phyloP scores from a whole-genome alignment of 1,140 invertebrate genomes.

The Amphibalanus amphitrite region DNA sequence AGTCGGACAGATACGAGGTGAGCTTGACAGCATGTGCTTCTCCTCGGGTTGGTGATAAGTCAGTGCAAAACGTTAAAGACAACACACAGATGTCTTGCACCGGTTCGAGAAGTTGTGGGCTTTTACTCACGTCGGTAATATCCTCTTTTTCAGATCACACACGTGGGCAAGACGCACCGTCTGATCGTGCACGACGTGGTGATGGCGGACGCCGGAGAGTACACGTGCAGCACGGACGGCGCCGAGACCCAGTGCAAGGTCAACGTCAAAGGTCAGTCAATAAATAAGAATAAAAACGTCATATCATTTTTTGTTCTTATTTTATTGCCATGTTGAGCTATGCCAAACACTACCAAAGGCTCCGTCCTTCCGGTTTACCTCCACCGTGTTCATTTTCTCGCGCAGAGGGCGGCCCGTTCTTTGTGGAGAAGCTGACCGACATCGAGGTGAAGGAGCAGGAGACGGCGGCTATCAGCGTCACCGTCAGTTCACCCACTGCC shows the following conservation, averaged over 20 bases:
- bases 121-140: no score
- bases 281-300: no score
- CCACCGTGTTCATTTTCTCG: no score
- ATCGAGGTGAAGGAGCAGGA: constrained; percentile 74
- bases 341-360: no score
- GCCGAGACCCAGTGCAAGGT: constrained; percentile 55
- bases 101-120: no score
- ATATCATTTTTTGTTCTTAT: no score
- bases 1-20: not conserved
- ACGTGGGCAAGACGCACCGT: constrained; percentile 63
- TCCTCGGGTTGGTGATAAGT: no score
- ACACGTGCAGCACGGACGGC: constrained; percentile 69
- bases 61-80: no score
- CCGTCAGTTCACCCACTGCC: constrained; percentile 60
- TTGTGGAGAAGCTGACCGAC: constrained; percentile 65
- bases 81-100: no score
- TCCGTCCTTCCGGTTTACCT: no score
- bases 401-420: constrained; percentile 54
- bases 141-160: constrained; percentile 28
- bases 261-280: constrained; percentile 50
- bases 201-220: constrained; percentile 51
- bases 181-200: constrained; percentile 25
- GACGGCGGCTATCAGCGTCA: constrained; percentile 61
- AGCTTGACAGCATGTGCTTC: no score
- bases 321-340: no score